These are phyloP conservation scores for Bubalus kerabau DNA, from an alignment of 2,113 vertebrate genomes.

Conservation along the genomic window DNA sequence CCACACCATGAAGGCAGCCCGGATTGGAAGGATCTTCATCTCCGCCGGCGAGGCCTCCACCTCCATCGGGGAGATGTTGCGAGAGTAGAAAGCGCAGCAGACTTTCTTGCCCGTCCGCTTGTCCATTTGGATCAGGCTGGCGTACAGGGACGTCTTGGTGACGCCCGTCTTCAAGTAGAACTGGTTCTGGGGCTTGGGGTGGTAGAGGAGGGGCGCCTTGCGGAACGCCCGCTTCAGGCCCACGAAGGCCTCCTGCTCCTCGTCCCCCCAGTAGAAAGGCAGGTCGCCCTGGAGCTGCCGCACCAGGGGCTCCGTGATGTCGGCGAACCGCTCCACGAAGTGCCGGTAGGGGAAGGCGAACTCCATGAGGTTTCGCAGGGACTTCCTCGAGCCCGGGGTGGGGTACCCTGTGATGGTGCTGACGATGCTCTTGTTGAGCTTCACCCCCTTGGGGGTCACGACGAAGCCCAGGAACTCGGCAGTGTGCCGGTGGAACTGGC, in stretches of 20 bases:
- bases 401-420: not conserved
- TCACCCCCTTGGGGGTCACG: slow-evolving; percentile 58
- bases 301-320: slow-evolving; percentile 7
- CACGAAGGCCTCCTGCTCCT: slow-evolving; percentile 50
- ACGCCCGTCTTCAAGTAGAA: slow-evolving; percentile 49
- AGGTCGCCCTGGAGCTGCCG: not conserved
- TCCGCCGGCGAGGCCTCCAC: not conserved
- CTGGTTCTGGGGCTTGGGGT: slow-evolving; percentile 41
- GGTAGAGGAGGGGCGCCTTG: slow-evolving; percentile 11
- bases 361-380: not conserved
- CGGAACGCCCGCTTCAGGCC: slow-evolving; percentile 46
- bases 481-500: slow-evolving; percentile 39
- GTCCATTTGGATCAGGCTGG: slow-evolving; percentile 32
- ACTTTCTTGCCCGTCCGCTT: not conserved
- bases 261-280: not conserved
- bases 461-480: slow-evolving; percentile 59
- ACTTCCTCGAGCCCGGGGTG: not conserved
- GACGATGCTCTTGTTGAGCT: not conserved
- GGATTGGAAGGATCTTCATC: slow-evolving; percentile 23
- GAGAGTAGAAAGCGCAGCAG: slow-evolving; percentile 61
- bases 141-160: not conserved
- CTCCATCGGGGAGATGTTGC: not conserved
- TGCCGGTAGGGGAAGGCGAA: slow-evolving; percentile 56
- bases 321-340: slow-evolving; percentile 45
- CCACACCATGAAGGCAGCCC: slow-evolving; percentile 68